Percentiles rank a stretch among this genome's conserved stretches.
phyloP scores from a whole-genome alignment of 2,797 vertebrate species.

The Poeciliopsis infans region DNA sequence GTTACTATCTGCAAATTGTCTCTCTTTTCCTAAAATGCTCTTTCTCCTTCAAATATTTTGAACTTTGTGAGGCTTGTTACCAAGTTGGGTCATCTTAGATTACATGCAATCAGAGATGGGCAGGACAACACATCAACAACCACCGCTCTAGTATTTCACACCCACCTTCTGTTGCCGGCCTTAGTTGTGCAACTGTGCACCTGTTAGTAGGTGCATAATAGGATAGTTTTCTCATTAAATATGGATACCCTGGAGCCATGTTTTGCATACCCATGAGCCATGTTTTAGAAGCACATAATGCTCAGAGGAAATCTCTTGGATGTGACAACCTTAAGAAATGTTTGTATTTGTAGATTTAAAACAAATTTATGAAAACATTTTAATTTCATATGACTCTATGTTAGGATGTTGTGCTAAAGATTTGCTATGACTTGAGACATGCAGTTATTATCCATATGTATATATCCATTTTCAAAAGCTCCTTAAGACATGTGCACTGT shows the following conservation, averaged over 20 bases:
- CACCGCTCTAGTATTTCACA: conserved; percentile 70
- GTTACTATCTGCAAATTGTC: neutral
- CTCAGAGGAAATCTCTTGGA: conserved; percentile 41
- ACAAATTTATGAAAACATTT: neutral
- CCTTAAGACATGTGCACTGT: conserved; percentile 10
- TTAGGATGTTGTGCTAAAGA: conserved; percentile 9
- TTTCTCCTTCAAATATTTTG: conserved; percentile 16
- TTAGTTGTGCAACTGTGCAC: conserved; percentile 61
- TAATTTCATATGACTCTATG: neutral
- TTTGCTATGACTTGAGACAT: conserved; percentile 13
- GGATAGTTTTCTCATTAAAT: conserved; percentile 73
- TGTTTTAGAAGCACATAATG: conserved; percentile 41
- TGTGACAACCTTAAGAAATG: conserved; percentile 15
- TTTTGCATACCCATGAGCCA: conserved; percentile 41
- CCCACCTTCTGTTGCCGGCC: conserved; percentile 63
- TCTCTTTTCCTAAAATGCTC: conserved; percentile 12
- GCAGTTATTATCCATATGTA: conserved; percentile 27
- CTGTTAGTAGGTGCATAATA: conserved; percentile 71
- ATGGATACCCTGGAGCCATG: conserved; percentile 56
- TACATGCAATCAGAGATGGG: conserved; percentile 62
- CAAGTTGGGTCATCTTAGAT: conserved; percentile 49
- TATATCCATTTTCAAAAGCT: neutral
- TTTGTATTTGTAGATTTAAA: neutral
- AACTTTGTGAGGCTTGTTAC: conserved; percentile 30
- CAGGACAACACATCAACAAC: conserved; percentile 51